Percentiles rank a stretch among this genome's conserved stretches.
phyloP scores from a whole-genome alignment of 2,888 invertebrate species.

The Zele albiditarsus region DNA sequence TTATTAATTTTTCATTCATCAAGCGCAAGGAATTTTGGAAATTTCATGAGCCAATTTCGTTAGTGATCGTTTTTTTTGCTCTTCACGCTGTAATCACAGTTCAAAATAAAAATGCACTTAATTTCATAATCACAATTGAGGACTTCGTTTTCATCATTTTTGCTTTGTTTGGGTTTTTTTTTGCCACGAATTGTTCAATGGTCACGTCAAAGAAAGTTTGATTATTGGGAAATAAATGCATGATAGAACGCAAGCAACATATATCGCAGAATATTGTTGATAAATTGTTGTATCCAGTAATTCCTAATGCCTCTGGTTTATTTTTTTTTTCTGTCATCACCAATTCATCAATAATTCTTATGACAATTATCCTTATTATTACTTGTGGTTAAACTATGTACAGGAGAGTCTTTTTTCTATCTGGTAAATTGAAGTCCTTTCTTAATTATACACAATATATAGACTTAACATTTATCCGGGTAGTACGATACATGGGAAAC shows the following conservation, averaged over 20 bases:
- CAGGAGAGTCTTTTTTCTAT: slow-evolving; percentile 68
- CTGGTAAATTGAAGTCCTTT: slow-evolving; percentile 68
- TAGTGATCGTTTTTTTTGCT: slow-evolving; percentile 10
- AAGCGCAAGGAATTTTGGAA: slow-evolving; percentile 8
- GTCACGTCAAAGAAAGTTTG: not conserved
- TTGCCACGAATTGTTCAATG: not conserved
- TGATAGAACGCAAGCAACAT: slow-evolving; percentile 44
- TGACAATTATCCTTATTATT: not conserved
- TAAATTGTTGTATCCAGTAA: slow-evolving; percentile 57
- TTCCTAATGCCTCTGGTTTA: slow-evolving; percentile 67
- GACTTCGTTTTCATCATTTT: slow-evolving; percentile 17
- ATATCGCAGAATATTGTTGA: slow-evolving; percentile 44
- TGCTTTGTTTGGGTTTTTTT: slow-evolving; percentile 16
- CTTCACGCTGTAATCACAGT: slow-evolving; percentile 48
- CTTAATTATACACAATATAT: slow-evolving; percentile 71
- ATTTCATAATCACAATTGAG: slow-evolving; percentile 23
- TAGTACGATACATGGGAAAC: slow-evolving; percentile 62
- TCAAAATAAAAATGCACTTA: slow-evolving; percentile 44
- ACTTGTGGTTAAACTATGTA: slow-evolving; percentile 63
- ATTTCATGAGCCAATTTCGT: slow-evolving; percentile 43
- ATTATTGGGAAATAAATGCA: slow-evolving; percentile 43
- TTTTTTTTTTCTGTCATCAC: slow-evolving; percentile 28
- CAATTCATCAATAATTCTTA: slow-evolving; percentile 33
- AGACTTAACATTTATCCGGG: slow-evolving; percentile 66
- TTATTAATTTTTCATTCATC: slow-evolving; percentile 15